Evolutionary conservation across 2,113 vertebrate genomes (phyloP).

Genomic region (Aspiorhynchus laticeps): DNA sequence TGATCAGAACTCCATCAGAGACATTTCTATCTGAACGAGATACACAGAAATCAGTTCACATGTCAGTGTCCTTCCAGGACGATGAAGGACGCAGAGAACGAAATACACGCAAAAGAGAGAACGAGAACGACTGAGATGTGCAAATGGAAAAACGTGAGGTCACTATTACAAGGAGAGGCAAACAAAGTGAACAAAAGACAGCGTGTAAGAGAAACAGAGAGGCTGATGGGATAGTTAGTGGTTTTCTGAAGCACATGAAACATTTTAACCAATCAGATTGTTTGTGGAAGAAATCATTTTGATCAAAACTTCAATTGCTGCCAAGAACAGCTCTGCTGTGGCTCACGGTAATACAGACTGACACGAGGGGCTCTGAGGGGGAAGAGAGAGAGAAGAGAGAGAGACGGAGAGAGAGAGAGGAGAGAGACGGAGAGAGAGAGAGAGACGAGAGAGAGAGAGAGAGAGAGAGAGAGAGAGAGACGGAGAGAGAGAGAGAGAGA

Average conservation of each 20-base stretch:
- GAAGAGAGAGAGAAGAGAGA: constrained; percentile 77
- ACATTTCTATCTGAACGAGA: background rate
- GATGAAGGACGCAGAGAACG: background rate
- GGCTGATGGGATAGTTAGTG: constrained; percentile 81
- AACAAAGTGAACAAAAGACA: constrained; percentile 46
- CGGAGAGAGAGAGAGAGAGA: too few relatives aligned
- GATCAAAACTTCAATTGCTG: constrained; percentile 92
- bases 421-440: background rate
- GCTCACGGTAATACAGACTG: constrained; percentile 87
- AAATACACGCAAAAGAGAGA: constrained; percentile 68
- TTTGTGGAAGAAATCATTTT: constrained; percentile 98
- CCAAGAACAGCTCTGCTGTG: constrained; percentile 84
- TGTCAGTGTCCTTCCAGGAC: background rate
- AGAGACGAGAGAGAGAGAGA: too few relatives aligned
- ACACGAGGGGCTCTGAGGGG: constrained; percentile 84
- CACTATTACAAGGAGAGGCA: constrained; percentile 56
- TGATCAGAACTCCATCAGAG: too few relatives aligned
- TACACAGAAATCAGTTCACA: background rate
- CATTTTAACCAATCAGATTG: constrained; percentile 95
- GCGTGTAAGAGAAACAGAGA: constrained; percentile 67
- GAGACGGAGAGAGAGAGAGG: background rate
- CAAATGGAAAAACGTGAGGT: constrained; percentile 61
- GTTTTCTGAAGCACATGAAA: constrained; percentile 92
- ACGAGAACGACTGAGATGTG: constrained; percentile 66
- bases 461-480: too few relatives aligned